A percentile compares a stretch with the other conserved stretches of the same genome.
phyloP scores from a whole-genome alignment of 2,113 vertebrate species.

The Forbesichthys agassizii region DNA sequence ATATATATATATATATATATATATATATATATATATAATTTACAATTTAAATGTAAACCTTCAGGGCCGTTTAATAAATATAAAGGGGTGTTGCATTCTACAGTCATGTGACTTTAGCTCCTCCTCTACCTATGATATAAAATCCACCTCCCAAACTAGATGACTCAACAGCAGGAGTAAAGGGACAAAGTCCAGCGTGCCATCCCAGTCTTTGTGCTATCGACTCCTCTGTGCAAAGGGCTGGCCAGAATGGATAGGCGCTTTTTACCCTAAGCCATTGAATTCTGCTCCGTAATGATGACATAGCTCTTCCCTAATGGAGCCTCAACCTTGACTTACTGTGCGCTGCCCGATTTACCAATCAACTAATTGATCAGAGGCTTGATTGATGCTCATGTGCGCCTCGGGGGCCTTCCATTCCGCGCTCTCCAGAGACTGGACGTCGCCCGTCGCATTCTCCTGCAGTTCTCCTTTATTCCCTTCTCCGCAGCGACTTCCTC shows the following conservation, averaged over 20 bases:
- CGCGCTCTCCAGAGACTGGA: conserved; percentile 30
- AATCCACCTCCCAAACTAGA: conserved; percentile 17
- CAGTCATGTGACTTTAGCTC: neutral
- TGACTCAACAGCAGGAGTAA: conserved; percentile 19
- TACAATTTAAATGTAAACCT: too few species aligned
- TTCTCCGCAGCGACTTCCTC: neutral
- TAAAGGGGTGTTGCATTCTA: too few species aligned
- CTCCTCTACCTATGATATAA: conserved; percentile 20
- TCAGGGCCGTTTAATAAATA: too few species aligned
- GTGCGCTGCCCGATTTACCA: conserved; percentile 66
- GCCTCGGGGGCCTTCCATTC: conserved; percentile 42
- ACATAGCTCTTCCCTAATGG: conserved; percentile 75
- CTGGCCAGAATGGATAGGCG: conserved; percentile 53
- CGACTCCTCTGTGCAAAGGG: conserved; percentile 37
- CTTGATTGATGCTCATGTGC: conserved; percentile 57
- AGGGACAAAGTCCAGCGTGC: conserved; percentile 32
- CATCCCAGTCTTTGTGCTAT: conserved; percentile 41
- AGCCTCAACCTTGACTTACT: conserved; percentile 69
- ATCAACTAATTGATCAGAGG: conserved; percentile 67
- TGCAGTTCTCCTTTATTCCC: conserved; percentile 38
- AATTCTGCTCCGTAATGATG: conserved; percentile 67
- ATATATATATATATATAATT: too few species aligned
- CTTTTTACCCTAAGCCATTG: conserved; percentile 54
- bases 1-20: too few species aligned
- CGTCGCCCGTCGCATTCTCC: conserved; percentile 22